Evolutionary conservation across 2,113 vertebrate species (phyloP).

Genomic region (Epinephelus moara): DNA sequence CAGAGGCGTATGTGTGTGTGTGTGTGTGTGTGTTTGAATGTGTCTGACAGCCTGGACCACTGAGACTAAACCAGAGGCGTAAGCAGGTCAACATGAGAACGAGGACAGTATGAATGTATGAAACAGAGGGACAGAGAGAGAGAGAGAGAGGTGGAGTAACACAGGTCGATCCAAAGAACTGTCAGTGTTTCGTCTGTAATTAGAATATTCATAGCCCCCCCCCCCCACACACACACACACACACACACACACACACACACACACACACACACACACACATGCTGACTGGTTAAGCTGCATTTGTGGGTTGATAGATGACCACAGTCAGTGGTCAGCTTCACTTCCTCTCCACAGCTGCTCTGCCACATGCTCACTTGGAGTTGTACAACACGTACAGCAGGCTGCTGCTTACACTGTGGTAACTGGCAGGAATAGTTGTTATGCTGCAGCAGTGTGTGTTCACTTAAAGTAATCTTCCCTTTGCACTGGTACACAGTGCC

Average conservation of each 20-base stretch:
- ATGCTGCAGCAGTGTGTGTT: not conserved
- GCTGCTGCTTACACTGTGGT: not conserved
- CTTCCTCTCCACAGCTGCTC: slow-evolving; percentile 59
- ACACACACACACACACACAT: slow-evolving; percentile 25
- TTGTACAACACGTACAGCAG: slow-evolving; percentile 33
- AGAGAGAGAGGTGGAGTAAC: not conserved
- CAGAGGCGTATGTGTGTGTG: slow-evolving; percentile 32
- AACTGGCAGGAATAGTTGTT: not conserved
- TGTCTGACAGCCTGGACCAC: slow-evolving; percentile 51
- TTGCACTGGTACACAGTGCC: not conserved
- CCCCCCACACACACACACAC: slow-evolving; percentile 14
- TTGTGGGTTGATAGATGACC: slow-evolving; percentile 56
- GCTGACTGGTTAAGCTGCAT: slow-evolving; percentile 30
- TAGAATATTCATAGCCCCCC: slow-evolving; percentile 21
- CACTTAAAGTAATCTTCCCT: not conserved
- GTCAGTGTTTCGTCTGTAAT: slow-evolving; percentile 22
- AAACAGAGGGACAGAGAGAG: not conserved
- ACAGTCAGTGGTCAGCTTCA: slow-evolving; percentile 29
- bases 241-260: slow-evolving; percentile 5
- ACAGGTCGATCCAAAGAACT: slow-evolving; percentile 14
- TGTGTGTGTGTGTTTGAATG: slow-evolving; percentile 14
- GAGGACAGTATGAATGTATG: not conserved
- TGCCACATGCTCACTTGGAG: slow-evolving; percentile 57
- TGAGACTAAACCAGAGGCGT: slow-evolving; percentile 52
- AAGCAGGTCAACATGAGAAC: slow-evolving; percentile 59